Percentiles rank a stretch among this genome's conserved stretches.
phyloP scores from a whole-genome alignment of 2,797 vertebrate genomes.

The Danio choprae region DNA sequence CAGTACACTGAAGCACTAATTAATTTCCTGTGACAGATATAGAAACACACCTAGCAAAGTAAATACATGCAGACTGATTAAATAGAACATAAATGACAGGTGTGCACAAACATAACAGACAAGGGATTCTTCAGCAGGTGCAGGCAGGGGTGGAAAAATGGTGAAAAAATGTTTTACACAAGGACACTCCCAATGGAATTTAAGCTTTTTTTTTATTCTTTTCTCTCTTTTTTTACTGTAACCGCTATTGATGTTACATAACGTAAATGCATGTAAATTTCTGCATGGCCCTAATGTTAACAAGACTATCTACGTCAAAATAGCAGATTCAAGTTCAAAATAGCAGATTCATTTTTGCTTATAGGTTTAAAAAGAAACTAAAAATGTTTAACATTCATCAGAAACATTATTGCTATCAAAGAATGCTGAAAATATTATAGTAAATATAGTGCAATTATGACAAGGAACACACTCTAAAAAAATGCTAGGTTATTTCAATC shows the following conservation, averaged over 20 bases:
- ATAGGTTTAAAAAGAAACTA: not conserved
- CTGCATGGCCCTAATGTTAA: not conserved
- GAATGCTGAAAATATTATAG: not conserved
- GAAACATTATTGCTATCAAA: not conserved
- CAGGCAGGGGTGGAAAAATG: not conserved
- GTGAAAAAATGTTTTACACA: not conserved
- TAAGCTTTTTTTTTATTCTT: too few species aligned
- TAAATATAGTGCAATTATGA: not conserved
- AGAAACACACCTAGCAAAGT: constrained; percentile 37
- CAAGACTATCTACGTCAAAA: not conserved
- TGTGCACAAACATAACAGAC: not conserved
- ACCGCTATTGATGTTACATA: not conserved
- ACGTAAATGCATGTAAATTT: not conserved
- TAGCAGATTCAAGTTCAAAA: not conserved
- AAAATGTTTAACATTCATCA: not conserved
- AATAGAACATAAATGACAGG: not conserved
- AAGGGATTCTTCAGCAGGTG: not conserved
- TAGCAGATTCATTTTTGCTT: not conserved
- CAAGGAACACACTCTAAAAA: too few species aligned
- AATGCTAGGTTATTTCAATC: too few species aligned
- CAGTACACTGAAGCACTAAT: constrained; percentile 21
- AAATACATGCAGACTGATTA: constrained; percentile 15
- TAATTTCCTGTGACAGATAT: constrained; percentile 41
- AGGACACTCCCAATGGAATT: not conserved
- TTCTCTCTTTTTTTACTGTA: not conserved